These are phyloP conservation scores for Beroe ovata DNA, from an alignment of 37 sponge, comb jelly and placozoan genomes.

Conservation along the genomic window DNA sequence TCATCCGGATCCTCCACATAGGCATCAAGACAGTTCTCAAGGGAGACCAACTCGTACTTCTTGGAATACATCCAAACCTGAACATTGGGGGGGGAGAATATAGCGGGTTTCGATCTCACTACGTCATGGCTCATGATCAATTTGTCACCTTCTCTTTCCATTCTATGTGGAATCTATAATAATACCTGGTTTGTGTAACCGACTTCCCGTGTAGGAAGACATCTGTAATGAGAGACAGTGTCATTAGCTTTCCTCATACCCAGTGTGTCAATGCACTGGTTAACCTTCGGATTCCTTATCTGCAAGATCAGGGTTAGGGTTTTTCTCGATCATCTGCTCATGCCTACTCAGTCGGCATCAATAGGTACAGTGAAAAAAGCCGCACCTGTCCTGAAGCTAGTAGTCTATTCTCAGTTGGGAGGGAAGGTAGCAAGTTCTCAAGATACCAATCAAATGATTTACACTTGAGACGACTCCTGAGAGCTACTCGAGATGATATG, in stretches of 20 bases:
- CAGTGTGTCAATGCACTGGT: slow-evolving; percentile 82
- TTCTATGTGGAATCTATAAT: too few species aligned
- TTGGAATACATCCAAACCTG: slow-evolving; percentile 67
- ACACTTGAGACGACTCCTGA: slow-evolving; percentile 81
- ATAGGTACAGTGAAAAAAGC: too few species aligned
- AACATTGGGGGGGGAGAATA: too few species aligned
- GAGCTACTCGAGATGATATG: slow-evolving; percentile 73
- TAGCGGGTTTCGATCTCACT: too few species aligned
- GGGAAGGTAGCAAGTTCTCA: slow-evolving; percentile 80
- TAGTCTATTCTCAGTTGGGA: slow-evolving; percentile 77
- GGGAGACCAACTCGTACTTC: slow-evolving; percentile 35
- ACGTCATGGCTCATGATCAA: too few species aligned
- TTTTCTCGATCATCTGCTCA: too few species aligned
- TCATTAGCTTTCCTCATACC: slow-evolving; percentile 82
- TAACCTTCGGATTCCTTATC: slow-evolving; percentile 44
- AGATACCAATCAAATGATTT: slow-evolving; percentile 94
- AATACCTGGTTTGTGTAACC: slow-evolving; percentile 46
- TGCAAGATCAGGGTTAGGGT: too few species aligned
- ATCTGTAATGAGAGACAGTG: slow-evolving; percentile 75
- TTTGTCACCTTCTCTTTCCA: too few species aligned
- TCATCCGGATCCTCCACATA: background rate
- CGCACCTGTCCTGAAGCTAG: slow-evolving; percentile 72
- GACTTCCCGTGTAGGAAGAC: slow-evolving; percentile 70
- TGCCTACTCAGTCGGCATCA: too few species aligned
- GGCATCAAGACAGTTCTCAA: slow-evolving; percentile 62